These are phyloP conservation scores for Trachemys scripta DNA, from an alignment of 2,113 vertebrate genomes.

Conservation along the genomic window DNA sequence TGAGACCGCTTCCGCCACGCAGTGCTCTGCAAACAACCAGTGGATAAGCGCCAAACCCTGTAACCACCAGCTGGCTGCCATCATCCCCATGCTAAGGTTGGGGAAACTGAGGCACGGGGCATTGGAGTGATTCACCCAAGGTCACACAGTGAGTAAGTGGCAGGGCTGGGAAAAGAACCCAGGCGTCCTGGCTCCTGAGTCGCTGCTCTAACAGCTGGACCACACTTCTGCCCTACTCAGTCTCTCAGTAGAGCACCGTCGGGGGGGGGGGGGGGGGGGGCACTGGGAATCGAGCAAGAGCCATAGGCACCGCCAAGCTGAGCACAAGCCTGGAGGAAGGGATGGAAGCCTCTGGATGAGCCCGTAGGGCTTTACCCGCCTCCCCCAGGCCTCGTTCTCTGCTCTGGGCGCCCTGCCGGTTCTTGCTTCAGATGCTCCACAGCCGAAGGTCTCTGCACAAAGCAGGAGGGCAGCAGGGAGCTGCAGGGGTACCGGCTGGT, in stretches of 20 bases:
- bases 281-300: neutral
- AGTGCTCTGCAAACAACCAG: neutral
- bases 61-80: neutral
- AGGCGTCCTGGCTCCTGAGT: neutral
- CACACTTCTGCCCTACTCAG: neutral
- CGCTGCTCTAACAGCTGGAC: neutral
- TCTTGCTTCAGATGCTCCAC: neutral
- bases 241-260: neutral
- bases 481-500: neutral
- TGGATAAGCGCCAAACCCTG: neutral
- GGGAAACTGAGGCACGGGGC: neutral
- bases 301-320: neutral
- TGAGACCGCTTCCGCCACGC: neutral
- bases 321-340: neutral
- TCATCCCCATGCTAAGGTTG: neutral
- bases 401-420: neutral
- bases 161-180: neutral
- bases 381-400: neutral
- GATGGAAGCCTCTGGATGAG: neutral
- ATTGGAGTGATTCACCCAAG: neutral
- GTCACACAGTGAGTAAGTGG: neutral
- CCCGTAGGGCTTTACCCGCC: neutral
- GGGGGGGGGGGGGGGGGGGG: neutral
- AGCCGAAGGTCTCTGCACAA: neutral
- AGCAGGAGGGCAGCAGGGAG: neutral